Conservation (phyloP, 2,797 vertebrate species). For the Diglossa cyanea region DNA sequence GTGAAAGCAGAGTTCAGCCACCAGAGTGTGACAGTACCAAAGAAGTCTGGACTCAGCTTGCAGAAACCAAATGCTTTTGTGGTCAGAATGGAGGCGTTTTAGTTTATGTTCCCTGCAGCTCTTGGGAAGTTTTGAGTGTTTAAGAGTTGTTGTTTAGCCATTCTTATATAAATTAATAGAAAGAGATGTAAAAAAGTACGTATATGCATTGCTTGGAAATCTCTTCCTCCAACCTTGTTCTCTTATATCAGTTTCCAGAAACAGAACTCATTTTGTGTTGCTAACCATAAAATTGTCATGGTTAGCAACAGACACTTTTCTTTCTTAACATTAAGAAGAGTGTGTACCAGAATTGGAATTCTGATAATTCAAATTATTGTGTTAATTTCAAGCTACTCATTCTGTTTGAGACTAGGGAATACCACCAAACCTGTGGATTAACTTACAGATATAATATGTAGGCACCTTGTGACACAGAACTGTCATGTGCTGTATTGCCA, state of each 20-base stretch:
- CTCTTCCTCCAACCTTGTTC: not conserved
- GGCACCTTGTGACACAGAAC: not conserved
- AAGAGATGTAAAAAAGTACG: not conserved
- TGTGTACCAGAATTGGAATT: not conserved
- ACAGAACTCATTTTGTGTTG: not conserved
- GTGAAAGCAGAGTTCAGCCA: not conserved
- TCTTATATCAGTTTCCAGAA: not conserved
- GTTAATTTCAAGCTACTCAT: not conserved
- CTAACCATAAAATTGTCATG: not conserved
- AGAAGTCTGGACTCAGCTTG: not conserved
- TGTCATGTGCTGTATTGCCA: not conserved
- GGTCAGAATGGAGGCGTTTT: not conserved
- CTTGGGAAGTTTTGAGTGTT: not conserved
- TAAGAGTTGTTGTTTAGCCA: not conserved
- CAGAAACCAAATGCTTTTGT: not conserved
- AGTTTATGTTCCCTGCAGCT: not conserved
- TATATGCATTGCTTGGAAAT: not conserved
- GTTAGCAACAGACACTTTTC: not conserved
- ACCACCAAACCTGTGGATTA: not conserved
- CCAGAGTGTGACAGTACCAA: not conserved
- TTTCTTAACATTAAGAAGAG: not conserved
- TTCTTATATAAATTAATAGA: not conserved
- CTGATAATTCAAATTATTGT: not conserved
- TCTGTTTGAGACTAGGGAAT: not conserved
- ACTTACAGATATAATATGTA: fast-evolving